phyloP scores from a whole-genome alignment of 2,888 invertebrate genomes.

The Girardia tigrina region DNA sequence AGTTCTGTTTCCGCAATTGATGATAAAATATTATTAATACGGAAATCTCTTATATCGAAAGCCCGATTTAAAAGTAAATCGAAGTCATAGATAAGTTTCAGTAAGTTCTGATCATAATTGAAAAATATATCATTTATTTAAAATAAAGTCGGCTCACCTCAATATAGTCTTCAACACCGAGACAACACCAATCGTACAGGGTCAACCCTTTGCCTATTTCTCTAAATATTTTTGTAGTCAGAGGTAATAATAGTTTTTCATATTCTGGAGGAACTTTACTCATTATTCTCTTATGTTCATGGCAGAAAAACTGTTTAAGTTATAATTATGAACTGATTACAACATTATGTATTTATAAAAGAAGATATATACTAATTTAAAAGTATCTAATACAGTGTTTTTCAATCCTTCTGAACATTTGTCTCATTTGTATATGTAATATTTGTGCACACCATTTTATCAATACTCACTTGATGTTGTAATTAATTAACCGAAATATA shows the following conservation, averaged over 20 bases:
- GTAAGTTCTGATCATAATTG: background rate
- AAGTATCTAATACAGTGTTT: too few relatives aligned
- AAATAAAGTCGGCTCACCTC: background rate
- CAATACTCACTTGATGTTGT: too few relatives aligned
- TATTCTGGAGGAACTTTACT: conserved; percentile 26
- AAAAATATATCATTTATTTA: background rate
- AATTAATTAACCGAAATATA: too few relatives aligned
- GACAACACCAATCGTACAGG: conserved; percentile 27
- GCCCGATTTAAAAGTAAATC: conserved; percentile 28
- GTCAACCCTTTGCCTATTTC: conserved; percentile 5
- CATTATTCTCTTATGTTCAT: conserved; percentile 3
- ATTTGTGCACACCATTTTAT: too few relatives aligned
- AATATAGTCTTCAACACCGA: conserved; percentile 28
- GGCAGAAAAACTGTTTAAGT: background rate
- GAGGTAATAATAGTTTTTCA: conserved; percentile 10
- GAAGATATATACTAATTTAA: too few relatives aligned
- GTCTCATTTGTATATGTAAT: too few relatives aligned
- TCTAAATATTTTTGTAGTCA: background rate
- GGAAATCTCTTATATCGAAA: conserved; percentile 48
- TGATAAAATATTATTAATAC: conserved; percentile 70
- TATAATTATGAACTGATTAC: too few relatives aligned
- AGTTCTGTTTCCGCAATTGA: conserved; percentile 74
- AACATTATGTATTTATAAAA: too few relatives aligned
- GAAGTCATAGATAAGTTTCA: background rate
- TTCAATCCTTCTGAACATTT: too few relatives aligned